Percentiles rank a stretch among this genome's conserved stretches.
Evolutionary conservation across 2,888 invertebrate genomes (phyloP).

Genomic region (Phaonia tiefii): DNA sequence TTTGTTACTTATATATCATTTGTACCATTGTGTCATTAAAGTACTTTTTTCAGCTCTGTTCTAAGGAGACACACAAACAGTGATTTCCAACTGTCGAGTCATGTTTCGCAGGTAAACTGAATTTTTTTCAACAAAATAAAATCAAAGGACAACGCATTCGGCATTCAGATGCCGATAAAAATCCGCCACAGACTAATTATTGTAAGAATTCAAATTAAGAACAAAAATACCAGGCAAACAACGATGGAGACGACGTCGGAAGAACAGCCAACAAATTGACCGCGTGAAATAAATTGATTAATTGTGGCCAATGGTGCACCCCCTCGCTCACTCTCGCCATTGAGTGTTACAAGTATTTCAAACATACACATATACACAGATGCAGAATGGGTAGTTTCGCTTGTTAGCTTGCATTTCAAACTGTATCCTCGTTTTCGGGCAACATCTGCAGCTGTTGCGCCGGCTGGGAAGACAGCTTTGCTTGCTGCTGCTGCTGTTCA

Average conservation of each 20-base stretch:
- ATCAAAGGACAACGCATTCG: conserved; percentile 3
- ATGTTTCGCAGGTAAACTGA: not conserved
- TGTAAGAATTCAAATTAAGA: conserved; percentile 51
- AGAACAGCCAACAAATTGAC: not conserved
- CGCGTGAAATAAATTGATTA: conserved; percentile 52
- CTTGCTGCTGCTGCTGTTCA: conserved; percentile 32
- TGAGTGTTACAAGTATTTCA: not conserved
- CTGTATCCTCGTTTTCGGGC: not conserved
- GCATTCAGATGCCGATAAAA: conserved; percentile 22
- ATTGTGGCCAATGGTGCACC: conserved; percentile 44
- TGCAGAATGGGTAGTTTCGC: too few relatives aligned
- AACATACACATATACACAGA: too few relatives aligned
- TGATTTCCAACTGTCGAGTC: conserved; percentile 18
- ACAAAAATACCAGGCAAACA: conserved; percentile 27
- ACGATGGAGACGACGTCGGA: not conserved
- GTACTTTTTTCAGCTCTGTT: too few relatives aligned
- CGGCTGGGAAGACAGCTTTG: not conserved
- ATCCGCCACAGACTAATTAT: conserved; percentile 50
- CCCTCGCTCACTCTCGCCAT: conserved; percentile 23
- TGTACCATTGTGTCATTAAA: too few relatives aligned
- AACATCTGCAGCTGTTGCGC: conserved; percentile 55
- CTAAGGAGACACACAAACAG: not conserved
- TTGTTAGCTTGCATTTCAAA: not conserved
- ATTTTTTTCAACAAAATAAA: not conserved
- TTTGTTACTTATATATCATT: too few relatives aligned